These are phyloP conservation scores for Capitulum mitella DNA, from an alignment of 2,888 invertebrate species.

Conservation along the genomic window DNA sequence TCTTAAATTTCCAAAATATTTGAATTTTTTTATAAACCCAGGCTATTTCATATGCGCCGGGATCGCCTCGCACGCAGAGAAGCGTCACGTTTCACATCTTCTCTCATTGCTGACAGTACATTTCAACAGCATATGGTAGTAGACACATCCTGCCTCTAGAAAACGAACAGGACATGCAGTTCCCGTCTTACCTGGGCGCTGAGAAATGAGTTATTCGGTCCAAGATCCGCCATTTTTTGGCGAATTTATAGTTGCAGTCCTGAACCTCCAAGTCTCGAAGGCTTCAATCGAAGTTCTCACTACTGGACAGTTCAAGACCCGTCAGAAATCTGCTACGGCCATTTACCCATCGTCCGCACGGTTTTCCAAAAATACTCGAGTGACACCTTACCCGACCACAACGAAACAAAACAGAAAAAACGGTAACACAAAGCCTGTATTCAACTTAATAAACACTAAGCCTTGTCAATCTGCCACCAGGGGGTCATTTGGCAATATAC, in stretches of 20 bases:
- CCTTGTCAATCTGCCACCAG: no score
- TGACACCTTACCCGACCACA: neutral
- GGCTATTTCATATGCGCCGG: no score
- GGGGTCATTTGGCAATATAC: no score
- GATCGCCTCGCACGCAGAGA: no score
- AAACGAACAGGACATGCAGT: no score
- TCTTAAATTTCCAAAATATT: no score
- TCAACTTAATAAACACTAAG: no score
- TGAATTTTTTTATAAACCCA: no score
- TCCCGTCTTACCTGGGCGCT: neutral
- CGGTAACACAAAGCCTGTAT: neutral
- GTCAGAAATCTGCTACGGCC: neutral
- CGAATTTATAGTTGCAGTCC: neutral
- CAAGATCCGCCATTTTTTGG: conserved; percentile 18
- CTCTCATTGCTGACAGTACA: no score
- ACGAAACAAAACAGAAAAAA: conserved; percentile 9
- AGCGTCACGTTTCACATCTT: no score
- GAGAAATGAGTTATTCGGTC: neutral
- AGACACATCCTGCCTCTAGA: no score
- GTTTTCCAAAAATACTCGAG: neutral
- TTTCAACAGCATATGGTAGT: no score
- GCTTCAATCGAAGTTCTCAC: neutral
- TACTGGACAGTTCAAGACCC: neutral
- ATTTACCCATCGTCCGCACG: neutral
- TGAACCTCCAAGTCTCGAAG: neutral